Percentiles rank a stretch among this genome's conserved stretches.
These are phyloP conservation scores for Nymphalis io DNA, from an alignment of 1,140 invertebrate genomes.

Conservation along the genomic window DNA sequence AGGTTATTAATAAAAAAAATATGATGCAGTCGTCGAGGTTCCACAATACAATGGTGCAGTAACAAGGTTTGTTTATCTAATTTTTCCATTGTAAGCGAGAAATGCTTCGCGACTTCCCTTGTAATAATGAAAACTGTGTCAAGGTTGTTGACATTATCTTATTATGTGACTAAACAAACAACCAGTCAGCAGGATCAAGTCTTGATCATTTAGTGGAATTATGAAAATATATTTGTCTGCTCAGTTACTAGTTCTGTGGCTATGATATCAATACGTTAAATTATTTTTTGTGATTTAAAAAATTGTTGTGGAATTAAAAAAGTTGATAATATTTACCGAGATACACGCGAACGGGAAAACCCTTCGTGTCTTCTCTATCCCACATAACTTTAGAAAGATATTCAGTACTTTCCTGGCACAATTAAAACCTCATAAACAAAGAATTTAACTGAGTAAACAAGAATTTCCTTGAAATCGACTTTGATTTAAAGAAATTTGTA, in stretches of 20 bases:
- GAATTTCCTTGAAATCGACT: background rate
- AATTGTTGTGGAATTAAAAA: too few relatives aligned
- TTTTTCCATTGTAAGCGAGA: constrained; percentile 53
- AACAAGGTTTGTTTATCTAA: constrained; percentile 39
- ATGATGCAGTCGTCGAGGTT: constrained; percentile 10
- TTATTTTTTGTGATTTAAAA: too few relatives aligned
- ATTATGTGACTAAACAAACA: constrained; percentile 17
- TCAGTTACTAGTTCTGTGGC: background rate
- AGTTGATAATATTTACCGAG: too few relatives aligned
- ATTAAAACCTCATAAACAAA: too few relatives aligned
- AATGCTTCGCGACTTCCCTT: constrained; percentile 57
- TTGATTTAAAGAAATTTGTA: background rate
- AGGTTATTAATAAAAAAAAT: background rate
- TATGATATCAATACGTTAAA: too few relatives aligned
- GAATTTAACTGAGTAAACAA: background rate
- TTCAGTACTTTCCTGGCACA: too few relatives aligned
- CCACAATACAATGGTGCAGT: constrained; percentile 20
- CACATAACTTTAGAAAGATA: too few relatives aligned
- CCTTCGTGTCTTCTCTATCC: too few relatives aligned
- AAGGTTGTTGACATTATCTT: constrained; percentile 44
- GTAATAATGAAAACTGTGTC: constrained; percentile 56
- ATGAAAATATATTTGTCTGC: background rate
- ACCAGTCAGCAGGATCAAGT: background rate
- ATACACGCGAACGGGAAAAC: too few relatives aligned
- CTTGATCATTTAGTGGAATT: background rate